Base-by-base conservation (phyloP, 2,888 invertebrate genomes). In the Carabus problematicus region DNA sequence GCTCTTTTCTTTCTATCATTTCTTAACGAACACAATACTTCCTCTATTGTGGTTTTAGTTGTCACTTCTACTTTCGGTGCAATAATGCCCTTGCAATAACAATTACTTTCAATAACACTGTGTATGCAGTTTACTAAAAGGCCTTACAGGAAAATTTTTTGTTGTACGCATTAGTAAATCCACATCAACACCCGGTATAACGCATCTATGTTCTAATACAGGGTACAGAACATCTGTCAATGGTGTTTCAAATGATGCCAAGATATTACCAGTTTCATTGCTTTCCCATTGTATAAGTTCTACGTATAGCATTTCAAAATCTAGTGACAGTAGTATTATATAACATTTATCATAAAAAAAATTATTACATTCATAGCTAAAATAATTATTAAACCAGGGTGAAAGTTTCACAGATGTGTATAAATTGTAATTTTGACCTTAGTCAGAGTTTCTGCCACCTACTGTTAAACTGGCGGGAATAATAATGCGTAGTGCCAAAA, bases 61-160 rank as follows among this genome's bases (percentile, higher is more conserved):
- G 87, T 85, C 67, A 91, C 83, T 80, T 90, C 89, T 69, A 91
- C 87, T 82, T 91, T 91, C 0, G 91, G 91, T 1, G 89, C 86
- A 55, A 91, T 82, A 52, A 90, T 89, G 58, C 91, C 91, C 90
- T 90, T 52, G 19, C 9, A 52, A 45, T 12, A 12, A 45, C 14
- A 45, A 12, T 45, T 52, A 52, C 16, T 14, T 52, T 52, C 29
- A 29, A 29, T 29, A 29, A 2, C 8, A 16, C 6, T n/a, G 14
- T 45, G n/a, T 45, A 45, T 9, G 12, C 29, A 8, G 3, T 45
- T 45, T 7, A 45, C 3, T 45, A 45, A 45, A 9, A 9, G 69
- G 63, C 77, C 79, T 82, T 84, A 90, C 90, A 64, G 91, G 91
- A 80, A 89, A 91, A 60, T 84, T 82, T 73, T 85, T 85, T 54